A percentile compares a stretch with the other conserved stretches of the same genome.
phyloP scores from a whole-genome alignment of 2,113 vertebrate genomes.

The Notechis scutatus region DNA sequence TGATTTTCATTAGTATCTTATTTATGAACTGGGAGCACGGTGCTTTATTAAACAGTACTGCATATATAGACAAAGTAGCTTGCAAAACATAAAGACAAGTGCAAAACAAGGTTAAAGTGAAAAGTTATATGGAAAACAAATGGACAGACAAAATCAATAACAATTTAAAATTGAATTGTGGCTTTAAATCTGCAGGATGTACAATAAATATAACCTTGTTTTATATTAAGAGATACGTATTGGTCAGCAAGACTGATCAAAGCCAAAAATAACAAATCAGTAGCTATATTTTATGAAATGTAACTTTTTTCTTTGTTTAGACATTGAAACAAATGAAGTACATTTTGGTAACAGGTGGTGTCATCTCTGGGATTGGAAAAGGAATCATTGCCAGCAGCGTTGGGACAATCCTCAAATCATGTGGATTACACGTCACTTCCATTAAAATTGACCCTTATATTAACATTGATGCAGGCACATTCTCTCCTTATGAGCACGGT shows the following conservation, averaged over 20 bases:
- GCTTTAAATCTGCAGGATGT: not conserved
- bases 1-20: not conserved
- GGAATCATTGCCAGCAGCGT: conserved; percentile 97
- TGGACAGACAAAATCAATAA: not conserved
- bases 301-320: conserved; percentile 20
- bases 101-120: not conserved
- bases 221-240: not conserved
- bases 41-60: not conserved
- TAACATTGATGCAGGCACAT: conserved; percentile 95
- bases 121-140: not conserved
- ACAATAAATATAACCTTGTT: not conserved
- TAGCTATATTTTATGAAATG: not conserved
- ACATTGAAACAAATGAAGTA: conserved; percentile 85
- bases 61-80: not conserved
- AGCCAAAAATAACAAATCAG: not conserved
- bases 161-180: not conserved
- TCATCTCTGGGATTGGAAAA: conserved; percentile 96
- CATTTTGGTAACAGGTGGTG: conserved; percentile 95
- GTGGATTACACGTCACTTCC: conserved; percentile 89
- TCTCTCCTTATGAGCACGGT: conserved; percentile 96
- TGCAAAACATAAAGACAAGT: not conserved
- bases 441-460: conserved; percentile 98
- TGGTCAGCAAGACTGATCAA: not conserved
- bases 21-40: not conserved
- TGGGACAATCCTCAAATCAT: conserved; percentile 94